Conservation (phyloP, 2,113 vertebrate genomes). For the Oceanites oceanicus region DNA sequence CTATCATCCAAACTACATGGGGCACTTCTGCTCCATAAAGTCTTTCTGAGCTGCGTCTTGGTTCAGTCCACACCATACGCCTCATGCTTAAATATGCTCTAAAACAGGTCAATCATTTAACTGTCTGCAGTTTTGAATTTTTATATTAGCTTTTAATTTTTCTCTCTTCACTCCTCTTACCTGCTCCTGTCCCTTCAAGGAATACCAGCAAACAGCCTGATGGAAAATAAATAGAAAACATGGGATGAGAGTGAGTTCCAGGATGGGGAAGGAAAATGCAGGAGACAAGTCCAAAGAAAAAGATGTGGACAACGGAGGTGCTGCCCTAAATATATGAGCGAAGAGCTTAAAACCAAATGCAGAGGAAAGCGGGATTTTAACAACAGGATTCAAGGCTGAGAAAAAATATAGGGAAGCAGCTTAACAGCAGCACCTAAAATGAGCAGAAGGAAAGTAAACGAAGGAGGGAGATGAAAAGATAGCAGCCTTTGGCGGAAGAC, state of each 20-base stretch:
- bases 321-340: not conserved
- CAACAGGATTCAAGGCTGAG: not conserved
- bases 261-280: not conserved
- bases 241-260: not conserved
- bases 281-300: not conserved
- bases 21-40: not conserved
- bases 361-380: not conserved
- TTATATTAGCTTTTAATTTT: not conserved
- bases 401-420: not conserved
- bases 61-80: not conserved
- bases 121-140: not conserved
- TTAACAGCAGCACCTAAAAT: not conserved
- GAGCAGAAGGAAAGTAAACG: not conserved
- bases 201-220: not conserved
- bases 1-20: not conserved
- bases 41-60: not conserved
- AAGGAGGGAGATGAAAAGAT: not conserved
- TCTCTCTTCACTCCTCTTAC: not conserved
- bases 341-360: not conserved
- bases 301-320: not conserved
- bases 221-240: not conserved
- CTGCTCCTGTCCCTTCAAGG: not conserved
- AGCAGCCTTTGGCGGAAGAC: not conserved
- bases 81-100: not conserved
- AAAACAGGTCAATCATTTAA: not conserved